A percentile compares a stretch with the other conserved stretches of the same genome.
phyloP scores from a whole-genome alignment of 1,140 invertebrate genomes.

The Thaumatotibia leucotreta region DNA sequence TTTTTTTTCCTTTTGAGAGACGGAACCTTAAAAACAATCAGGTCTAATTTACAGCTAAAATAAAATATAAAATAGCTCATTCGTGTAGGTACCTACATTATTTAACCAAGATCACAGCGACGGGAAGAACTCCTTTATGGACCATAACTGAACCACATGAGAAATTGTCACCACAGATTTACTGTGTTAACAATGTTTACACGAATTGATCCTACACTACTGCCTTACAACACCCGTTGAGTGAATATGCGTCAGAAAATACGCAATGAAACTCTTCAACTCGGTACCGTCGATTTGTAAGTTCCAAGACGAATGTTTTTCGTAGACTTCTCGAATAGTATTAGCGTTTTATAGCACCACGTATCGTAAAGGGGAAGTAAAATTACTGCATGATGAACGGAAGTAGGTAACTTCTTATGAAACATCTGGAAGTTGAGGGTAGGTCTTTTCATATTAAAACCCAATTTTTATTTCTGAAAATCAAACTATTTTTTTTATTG shows the following conservation, averaged over 20 bases:
- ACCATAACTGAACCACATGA: conserved; percentile 4
- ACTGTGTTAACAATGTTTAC: background rate
- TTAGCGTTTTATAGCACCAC: background rate
- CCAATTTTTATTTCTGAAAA: no score
- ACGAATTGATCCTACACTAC: background rate
- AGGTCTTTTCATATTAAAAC: no score
- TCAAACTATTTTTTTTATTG: no score
- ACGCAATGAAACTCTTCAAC: background rate
- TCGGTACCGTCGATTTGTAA: no score
- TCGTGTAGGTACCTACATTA: background rate
- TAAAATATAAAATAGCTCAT: background rate
- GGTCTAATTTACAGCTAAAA: background rate
- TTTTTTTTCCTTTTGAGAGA: no score
- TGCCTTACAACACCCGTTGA: background rate
- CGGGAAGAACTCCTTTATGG: background rate
- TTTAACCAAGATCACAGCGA: background rate
- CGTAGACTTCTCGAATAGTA: background rate
- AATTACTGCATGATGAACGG: background rate
- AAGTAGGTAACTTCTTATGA: no score
- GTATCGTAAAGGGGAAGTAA: conserved; percentile 1
- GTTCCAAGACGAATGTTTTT: background rate
- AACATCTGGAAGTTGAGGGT: no score
- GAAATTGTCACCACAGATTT: background rate
- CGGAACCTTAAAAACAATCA: no score
- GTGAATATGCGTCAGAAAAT: background rate